Conservation (phyloP, 2,113 vertebrate genomes). For the Sialia sialis region DNA sequence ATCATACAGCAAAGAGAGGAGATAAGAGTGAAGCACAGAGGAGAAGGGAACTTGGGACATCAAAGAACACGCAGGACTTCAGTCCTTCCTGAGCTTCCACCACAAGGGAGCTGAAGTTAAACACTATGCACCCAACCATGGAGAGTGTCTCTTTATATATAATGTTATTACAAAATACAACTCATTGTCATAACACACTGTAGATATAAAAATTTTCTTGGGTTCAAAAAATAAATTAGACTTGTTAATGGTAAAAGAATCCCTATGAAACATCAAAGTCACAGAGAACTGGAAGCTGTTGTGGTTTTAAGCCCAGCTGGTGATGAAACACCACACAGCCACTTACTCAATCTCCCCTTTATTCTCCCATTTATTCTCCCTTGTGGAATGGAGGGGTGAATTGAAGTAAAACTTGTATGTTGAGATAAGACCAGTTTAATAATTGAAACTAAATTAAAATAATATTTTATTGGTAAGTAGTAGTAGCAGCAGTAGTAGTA, state of each 20-base stretch:
- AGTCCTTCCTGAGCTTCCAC: neutral
- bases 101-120: neutral
- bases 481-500: too few species aligned
- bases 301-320: neutral
- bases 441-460: neutral
- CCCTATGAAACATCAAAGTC: neutral
- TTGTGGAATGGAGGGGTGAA: neutral
- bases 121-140: neutral
- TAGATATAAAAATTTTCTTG: neutral
- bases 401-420: rapidly evolving
- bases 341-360: neutral
- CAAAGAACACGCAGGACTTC: rapidly evolving
- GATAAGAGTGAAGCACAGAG: neutral
- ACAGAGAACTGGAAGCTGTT: neutral
- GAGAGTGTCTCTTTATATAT: neutral
- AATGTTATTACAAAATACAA: neutral
- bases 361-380: too few species aligned
- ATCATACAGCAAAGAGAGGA: neutral
- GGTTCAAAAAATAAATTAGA: neutral
- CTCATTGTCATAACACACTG: neutral
- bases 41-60: neutral
- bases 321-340: neutral
- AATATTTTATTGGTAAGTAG: neutral
- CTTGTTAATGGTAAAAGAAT: neutral
- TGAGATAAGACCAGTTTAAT: neutral